Evolutionary conservation across 2,888 invertebrate genomes (phyloP).

Genomic region (Athalia cordata): DNA sequence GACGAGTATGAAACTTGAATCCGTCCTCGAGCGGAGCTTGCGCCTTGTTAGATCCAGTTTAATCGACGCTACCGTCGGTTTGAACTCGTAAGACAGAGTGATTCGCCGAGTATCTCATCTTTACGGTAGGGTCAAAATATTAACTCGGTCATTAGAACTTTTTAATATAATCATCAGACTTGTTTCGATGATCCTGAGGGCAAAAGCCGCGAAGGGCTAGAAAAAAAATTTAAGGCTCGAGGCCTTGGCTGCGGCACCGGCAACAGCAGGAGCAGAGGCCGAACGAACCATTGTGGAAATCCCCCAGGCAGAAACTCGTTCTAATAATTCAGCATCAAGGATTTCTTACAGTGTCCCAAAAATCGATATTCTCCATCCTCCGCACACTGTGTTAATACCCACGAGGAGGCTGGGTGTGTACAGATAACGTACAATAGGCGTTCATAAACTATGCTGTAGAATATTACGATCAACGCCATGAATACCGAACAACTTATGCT

Average conservation of each 20-base stretch:
- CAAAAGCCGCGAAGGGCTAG: too few relatives aligned
- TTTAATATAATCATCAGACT: too few relatives aligned
- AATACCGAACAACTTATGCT: background rate
- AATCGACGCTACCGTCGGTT: too few relatives aligned
- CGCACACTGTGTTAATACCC: conserved; percentile 16
- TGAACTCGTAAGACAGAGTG: too few relatives aligned
- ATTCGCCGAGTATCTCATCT: too few relatives aligned
- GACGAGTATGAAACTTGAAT: too few relatives aligned
- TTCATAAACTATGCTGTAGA: conserved; percentile 1
- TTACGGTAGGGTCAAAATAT: too few relatives aligned
- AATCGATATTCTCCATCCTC: conserved; percentile 34
- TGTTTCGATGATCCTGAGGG: too few relatives aligned
- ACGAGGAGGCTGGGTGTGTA: conserved; percentile 9
- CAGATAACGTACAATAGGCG: conserved; percentile 32
- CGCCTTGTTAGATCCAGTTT: too few relatives aligned
- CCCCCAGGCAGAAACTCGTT: background rate
- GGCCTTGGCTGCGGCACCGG: background rate
- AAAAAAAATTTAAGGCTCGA: too few relatives aligned
- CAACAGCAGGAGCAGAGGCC: background rate
- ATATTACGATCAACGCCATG: conserved; percentile 14
- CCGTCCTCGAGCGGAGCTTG: too few relatives aligned
- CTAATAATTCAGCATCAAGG: conserved; percentile 20
- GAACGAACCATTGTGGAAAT: background rate
- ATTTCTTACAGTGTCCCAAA: conserved; percentile 8
- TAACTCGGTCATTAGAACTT: too few relatives aligned